Percentiles rank a stretch among this genome's conserved stretches.
These are phyloP conservation scores for Ophion obscuratus DNA, from an alignment of 2,888 invertebrate species.

Conservation along the genomic window DNA sequence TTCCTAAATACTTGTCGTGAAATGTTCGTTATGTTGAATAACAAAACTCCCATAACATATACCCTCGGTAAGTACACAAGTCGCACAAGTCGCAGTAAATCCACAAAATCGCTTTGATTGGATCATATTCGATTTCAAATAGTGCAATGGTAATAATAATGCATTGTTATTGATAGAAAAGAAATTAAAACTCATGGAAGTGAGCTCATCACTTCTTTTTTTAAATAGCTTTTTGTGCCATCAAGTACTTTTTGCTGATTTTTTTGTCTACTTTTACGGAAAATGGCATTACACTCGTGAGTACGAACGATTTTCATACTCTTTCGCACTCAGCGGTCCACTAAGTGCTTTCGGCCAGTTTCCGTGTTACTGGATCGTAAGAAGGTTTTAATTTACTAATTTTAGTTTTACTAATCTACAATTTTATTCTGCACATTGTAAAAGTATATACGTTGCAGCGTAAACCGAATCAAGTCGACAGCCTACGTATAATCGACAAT, in stretches of 20 bases:
- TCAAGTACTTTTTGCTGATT: neutral
- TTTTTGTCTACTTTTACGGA: neutral
- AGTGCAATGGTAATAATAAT: too few relatives aligned
- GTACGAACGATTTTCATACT: neutral
- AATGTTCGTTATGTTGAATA: too few relatives aligned
- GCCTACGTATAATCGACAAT: too few relatives aligned
- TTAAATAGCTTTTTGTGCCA: neutral
- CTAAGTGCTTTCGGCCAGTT: neutral
- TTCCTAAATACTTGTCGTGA: too few relatives aligned
- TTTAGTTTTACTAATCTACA: neutral
- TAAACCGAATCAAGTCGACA: too few relatives aligned
- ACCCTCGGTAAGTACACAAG: too few relatives aligned
- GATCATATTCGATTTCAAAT: too few relatives aligned
- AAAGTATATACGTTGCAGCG: neutral
- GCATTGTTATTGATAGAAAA: neutral
- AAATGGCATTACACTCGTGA: neutral
- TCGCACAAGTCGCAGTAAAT: too few relatives aligned
- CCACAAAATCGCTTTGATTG: too few relatives aligned
- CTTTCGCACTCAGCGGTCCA: neutral
- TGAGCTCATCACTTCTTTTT: neutral
- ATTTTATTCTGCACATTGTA: neutral
- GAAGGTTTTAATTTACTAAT: neutral
- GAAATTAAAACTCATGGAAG: neutral
- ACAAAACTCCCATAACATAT: too few relatives aligned
- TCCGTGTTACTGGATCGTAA: neutral